A percentile compares a stretch with the other conserved stretches of the same genome.
Evolutionary conservation across 2,888 invertebrate genomes (phyloP).

Genomic region (Lasioglossum calceatum): DNA sequence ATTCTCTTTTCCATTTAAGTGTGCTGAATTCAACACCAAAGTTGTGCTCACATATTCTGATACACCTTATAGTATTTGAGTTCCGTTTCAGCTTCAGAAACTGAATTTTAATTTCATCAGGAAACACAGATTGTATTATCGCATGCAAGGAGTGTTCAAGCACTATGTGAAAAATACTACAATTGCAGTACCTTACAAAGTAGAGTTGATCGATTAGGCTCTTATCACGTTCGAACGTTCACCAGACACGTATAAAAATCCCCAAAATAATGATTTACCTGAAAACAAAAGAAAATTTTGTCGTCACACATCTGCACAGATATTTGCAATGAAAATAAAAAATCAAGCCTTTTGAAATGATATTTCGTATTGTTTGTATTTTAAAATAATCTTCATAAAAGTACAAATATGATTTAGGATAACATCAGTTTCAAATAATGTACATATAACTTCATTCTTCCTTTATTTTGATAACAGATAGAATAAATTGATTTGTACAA

Average conservation of each 20-base stretch:
- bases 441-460: background rate
- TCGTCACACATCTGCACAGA: background rate
- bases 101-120: too few relatives aligned
- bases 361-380: background rate
- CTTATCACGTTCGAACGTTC: background rate
- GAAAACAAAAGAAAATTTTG: background rate
- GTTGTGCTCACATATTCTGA: background rate
- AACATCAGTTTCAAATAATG: background rate
- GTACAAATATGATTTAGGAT: background rate
- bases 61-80: background rate
- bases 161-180: background rate
- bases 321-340: background rate
- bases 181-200: background rate
- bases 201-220: background rate
- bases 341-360: background rate
- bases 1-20: background rate
- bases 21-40: background rate
- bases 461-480: background rate
- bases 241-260: background rate
- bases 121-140: background rate
- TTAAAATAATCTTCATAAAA: background rate
- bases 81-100: too few relatives aligned
- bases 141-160: background rate
- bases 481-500: background rate
- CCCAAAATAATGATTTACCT: background rate